phyloP scores from a whole-genome alignment of 2,888 invertebrate species.

The Gonocerus acuteangulatus region DNA sequence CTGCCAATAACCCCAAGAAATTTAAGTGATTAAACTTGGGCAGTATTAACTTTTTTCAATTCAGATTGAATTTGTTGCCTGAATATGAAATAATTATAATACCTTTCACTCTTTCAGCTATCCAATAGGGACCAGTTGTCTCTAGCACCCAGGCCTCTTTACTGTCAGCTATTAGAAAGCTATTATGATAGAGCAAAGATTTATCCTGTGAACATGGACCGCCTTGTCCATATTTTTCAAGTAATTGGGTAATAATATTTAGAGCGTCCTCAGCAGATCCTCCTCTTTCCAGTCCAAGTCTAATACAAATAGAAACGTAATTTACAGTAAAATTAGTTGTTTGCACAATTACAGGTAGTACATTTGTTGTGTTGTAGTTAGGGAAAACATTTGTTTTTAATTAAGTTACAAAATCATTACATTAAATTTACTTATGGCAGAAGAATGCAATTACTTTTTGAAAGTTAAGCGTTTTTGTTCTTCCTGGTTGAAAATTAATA shows the following conservation, averaged over 20 bases:
- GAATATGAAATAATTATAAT: conserved; percentile 38
- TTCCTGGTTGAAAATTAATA: too few relatives aligned
- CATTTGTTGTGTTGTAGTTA: background rate
- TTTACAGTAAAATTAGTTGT: too few relatives aligned
- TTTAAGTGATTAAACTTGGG: too few relatives aligned
- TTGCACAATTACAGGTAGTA: too few relatives aligned
- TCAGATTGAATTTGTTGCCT: too few relatives aligned
- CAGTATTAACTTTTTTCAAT: too few relatives aligned
- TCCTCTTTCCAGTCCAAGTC: conserved; percentile 63
- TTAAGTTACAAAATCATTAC: too few relatives aligned
- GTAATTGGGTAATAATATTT: conserved; percentile 55
- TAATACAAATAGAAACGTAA: conserved; percentile 40
- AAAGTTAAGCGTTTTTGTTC: too few relatives aligned
- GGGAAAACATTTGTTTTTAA: background rate
- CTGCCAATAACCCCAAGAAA: too few relatives aligned
- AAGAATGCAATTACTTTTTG: too few relatives aligned
- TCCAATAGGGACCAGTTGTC: conserved; percentile 70
- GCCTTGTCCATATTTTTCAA: conserved; percentile 63
- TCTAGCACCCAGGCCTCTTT: conserved; percentile 65
- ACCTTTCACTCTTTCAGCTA: conserved; percentile 59
- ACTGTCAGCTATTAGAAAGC: conserved; percentile 65
- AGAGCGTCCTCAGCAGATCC: conserved; percentile 58
- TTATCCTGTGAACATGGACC: conserved; percentile 58
- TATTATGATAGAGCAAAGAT: conserved; percentile 56
- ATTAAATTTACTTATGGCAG: too few relatives aligned